A percentile compares a stretch with the other conserved stretches of the same genome.
Evolutionary conservation across 2,113 vertebrate genomes (phyloP).

Genomic region (Malaclemys terrapin): DNA sequence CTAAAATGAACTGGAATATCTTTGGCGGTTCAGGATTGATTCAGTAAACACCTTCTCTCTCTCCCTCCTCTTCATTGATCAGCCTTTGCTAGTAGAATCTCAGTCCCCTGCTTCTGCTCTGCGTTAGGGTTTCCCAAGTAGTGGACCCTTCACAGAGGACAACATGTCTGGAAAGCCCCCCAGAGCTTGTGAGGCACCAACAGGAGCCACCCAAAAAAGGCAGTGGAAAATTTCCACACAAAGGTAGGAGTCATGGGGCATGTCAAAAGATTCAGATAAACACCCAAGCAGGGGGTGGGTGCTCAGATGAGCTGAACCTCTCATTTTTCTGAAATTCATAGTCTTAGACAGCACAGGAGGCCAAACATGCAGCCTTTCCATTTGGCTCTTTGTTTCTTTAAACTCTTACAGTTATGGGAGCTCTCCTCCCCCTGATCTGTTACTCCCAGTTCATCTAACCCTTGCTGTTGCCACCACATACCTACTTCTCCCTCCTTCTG

Average conservation of each 20-base stretch:
- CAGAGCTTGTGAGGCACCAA: neutral
- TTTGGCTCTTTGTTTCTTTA: neutral
- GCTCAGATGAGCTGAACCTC: neutral
- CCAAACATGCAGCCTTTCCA: neutral
- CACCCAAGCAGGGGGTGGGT: neutral
- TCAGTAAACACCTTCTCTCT: neutral
- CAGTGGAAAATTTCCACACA: conserved; percentile 63
- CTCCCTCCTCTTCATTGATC: neutral
- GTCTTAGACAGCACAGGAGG: neutral
- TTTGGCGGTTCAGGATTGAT: neutral
- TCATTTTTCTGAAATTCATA: neutral
- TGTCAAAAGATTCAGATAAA: neutral
- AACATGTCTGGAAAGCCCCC: neutral
- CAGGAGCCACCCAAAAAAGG: conserved; percentile 45
- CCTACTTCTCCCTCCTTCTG: neutral
- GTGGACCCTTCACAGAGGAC: neutral
- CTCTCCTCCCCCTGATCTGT: neutral
- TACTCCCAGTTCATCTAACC: neutral
- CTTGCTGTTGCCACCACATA: neutral
- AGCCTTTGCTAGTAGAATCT: neutral
- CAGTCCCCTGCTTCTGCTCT: neutral
- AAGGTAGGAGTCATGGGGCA: neutral
- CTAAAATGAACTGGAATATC: neutral
- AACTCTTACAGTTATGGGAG: neutral
- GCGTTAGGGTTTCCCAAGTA: conserved; percentile 5